These are phyloP conservation scores for Acridotheres tristis DNA, from an alignment of 2,797 vertebrate genomes.

Conservation along the genomic window DNA sequence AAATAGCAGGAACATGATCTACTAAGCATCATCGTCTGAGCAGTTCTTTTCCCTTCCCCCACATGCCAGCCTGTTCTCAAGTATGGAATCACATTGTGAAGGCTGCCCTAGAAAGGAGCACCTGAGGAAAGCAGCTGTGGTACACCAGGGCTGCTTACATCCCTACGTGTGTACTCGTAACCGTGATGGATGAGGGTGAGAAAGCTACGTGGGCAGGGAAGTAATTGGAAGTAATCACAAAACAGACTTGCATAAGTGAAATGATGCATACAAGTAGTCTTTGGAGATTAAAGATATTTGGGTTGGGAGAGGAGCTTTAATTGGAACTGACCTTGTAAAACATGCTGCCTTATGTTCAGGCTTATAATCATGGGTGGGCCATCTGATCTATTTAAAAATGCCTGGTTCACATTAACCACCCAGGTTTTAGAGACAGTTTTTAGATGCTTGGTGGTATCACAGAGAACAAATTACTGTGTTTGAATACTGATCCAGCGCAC, in stretches of 20 bases:
- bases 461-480: not conserved
- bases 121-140: slow-evolving; percentile 17
- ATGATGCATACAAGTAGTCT: slow-evolving; percentile 56
- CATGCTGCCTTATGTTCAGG: slow-evolving; percentile 52
- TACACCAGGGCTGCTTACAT: not conserved
- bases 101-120: slow-evolving; percentile 24
- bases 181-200: slow-evolving; percentile 37
- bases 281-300: slow-evolving; percentile 70
- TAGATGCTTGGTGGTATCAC: not conserved
- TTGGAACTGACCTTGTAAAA: slow-evolving; percentile 67
- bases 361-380: slow-evolving; percentile 73
- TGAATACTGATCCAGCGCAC: not conserved
- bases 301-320: slow-evolving; percentile 68
- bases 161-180: slow-evolving; percentile 2
- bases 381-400: slow-evolving; percentile 54
- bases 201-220: slow-evolving; percentile 42
- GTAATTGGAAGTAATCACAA: slow-evolving; percentile 41
- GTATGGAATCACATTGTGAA: slow-evolving; percentile 10
- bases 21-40: not conserved
- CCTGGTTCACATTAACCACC: slow-evolving; percentile 63
- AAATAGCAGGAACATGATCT: not conserved
- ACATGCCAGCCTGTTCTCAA: not conserved
- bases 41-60: not conserved
- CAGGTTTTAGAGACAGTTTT: slow-evolving; percentile 29
- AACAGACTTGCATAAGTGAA: slow-evolving; percentile 59